Conservation (phyloP, 2,797 vertebrate genomes). For the Gymnoscopelus braueri region DNA sequence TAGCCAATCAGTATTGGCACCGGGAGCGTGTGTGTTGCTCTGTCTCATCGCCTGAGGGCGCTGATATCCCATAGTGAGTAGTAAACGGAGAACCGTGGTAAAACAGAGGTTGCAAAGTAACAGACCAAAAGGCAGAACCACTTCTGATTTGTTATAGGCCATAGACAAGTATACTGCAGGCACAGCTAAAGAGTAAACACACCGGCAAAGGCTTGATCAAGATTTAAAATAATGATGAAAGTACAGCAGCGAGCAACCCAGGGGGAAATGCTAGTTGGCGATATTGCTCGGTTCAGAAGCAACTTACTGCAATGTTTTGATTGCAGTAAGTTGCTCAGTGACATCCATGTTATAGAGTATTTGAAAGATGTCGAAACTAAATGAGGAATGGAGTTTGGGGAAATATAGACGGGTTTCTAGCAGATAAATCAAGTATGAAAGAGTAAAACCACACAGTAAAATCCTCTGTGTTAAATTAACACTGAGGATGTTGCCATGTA, state of each 20-base stretch:
- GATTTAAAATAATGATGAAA: slow-evolving; percentile 5
- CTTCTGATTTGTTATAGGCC: slow-evolving; percentile 13
- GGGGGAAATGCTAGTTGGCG: no score
- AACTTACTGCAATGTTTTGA: no score
- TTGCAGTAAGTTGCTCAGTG: not conserved
- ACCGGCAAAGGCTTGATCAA: slow-evolving; percentile 21
- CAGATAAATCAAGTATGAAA: slow-evolving; percentile 21
- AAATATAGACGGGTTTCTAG: slow-evolving; percentile 17
- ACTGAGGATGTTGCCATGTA: no score
- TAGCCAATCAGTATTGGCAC: no score
- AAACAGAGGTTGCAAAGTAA: not conserved
- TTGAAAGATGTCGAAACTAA: no score
- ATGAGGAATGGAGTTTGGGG: slow-evolving; percentile 33
- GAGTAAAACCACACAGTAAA: not conserved
- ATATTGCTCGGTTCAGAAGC: no score
- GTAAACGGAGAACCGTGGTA: no score
- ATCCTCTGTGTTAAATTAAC: no score
- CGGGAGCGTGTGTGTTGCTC: no score
- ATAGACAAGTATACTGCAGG: not conserved
- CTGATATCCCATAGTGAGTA: no score
- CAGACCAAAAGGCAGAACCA: not conserved
- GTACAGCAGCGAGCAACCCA: no score
- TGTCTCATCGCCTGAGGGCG: no score
- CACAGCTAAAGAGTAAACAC: not conserved
- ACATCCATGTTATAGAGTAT: not conserved